Evolutionary conservation across 2,888 invertebrate species (phyloP).

Genomic region (Latheticus oryzae): DNA sequence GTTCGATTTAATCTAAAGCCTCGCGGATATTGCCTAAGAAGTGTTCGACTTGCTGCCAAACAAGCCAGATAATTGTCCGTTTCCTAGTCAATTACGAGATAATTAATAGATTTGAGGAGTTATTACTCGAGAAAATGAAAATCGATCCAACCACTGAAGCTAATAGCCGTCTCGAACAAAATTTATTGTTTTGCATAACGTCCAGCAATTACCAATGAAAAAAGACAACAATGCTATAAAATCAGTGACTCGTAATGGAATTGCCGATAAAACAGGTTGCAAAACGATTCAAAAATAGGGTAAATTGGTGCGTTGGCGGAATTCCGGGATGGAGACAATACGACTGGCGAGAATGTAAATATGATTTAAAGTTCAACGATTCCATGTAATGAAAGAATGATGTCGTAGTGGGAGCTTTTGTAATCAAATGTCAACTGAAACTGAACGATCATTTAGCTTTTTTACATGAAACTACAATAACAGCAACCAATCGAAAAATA

Average conservation of each 20-base stretch:
- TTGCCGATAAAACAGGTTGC: not conserved
- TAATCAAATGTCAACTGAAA: constrained; percentile 19
- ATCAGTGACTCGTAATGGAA: not conserved
- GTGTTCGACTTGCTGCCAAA: constrained; percentile 11
- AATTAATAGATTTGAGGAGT: constrained; percentile 14
- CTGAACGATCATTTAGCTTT: constrained; percentile 8
- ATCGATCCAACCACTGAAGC: not conserved
- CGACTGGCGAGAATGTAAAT: constrained; percentile 5
- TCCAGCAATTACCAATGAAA: too few relatives aligned
- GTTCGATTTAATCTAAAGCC: constrained; percentile 25
- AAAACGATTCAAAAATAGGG: not conserved
- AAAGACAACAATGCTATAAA: too few relatives aligned
- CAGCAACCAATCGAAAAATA: not conserved
- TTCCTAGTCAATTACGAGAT: constrained; percentile 25
- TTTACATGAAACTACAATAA: too few relatives aligned
- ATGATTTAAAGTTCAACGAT: constrained; percentile 19
- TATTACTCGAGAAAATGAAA: constrained; percentile 4
- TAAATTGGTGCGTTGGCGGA: constrained; percentile 14
- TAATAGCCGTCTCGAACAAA: not conserved
- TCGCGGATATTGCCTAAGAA: constrained; percentile 27
- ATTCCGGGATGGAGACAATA: constrained; percentile 11
- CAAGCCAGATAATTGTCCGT: constrained; percentile 14
- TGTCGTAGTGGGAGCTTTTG: constrained; percentile 29
- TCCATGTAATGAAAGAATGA: constrained; percentile 23
- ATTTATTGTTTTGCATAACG: not conserved